Conservation (phyloP, 2,113 vertebrate species). For the Engraulis encrasicolus region DNA sequence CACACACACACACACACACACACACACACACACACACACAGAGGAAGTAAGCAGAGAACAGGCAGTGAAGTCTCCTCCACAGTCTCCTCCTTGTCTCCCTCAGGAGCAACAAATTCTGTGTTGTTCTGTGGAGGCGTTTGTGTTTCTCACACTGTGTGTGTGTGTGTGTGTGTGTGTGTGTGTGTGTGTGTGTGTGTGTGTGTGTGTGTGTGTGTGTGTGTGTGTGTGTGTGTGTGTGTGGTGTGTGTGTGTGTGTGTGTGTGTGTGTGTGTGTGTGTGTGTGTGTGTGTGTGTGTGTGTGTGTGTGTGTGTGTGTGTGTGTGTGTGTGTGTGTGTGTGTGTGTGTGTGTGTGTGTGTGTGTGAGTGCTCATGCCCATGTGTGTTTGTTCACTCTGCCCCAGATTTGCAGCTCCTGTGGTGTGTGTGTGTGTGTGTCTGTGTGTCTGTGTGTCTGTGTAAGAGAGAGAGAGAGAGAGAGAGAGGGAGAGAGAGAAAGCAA, state of each 20-base stretch:
- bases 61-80: neutral
- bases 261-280: neutral
- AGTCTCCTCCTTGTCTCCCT: slow-evolving; percentile 6
- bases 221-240: too few relatives aligned
- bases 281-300: slow-evolving; percentile 5
- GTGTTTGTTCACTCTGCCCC: slow-evolving; percentile 24
- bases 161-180: neutral
- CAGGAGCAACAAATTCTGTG: neutral
- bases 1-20: too few relatives aligned
- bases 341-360: slow-evolving; percentile 4
- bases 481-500: neutral
- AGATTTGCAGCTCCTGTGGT: slow-evolving; percentile 26
- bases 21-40: too few relatives aligned
- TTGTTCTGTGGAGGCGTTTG: neutral
- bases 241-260: neutral
- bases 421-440: neutral
- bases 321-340: neutral
- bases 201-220: too few relatives aligned
- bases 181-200: neutral
- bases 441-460: neutral
- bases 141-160: neutral
- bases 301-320: neutral
- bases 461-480: neutral
- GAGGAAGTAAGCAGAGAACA: too few relatives aligned
- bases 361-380: neutral